Conservation (phyloP, 2,888 invertebrate species). For the Eilema griseolum region DNA sequence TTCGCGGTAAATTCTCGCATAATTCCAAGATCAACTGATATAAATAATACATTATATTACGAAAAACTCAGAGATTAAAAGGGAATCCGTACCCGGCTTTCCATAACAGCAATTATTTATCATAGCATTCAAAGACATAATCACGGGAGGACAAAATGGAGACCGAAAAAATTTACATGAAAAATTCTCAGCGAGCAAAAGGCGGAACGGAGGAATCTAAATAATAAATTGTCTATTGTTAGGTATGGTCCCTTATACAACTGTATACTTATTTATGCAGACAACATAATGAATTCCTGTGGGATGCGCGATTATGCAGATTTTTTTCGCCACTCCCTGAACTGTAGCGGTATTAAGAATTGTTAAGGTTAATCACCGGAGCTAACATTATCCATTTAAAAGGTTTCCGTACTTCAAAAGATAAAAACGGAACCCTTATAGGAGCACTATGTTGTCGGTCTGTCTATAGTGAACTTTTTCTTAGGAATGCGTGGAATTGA, state of each 20-base stretch:
- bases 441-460: too few species aligned
- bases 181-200: slow-evolving; percentile 70
- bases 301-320: slow-evolving; percentile 75
- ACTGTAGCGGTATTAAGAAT: slow-evolving; percentile 57
- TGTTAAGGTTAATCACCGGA: slow-evolving; percentile 44
- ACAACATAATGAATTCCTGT: slow-evolving; percentile 80
- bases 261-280: slow-evolving; percentile 80
- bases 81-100: slow-evolving; percentile 37
- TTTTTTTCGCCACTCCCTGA: slow-evolving; percentile 62
- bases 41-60: slow-evolving; percentile 42
- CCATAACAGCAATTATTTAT: slow-evolving; percentile 61
- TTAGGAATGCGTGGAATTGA: too few species aligned
- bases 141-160: slow-evolving; percentile 64
- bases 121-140: slow-evolving; percentile 62
- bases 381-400: slow-evolving; percentile 11
- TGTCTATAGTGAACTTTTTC: too few species aligned
- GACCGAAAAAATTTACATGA: slow-evolving; percentile 73
- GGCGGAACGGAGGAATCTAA: slow-evolving; percentile 79
- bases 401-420: too few species aligned
- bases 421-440: too few species aligned
- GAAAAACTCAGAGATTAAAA: slow-evolving; percentile 38
- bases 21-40: slow-evolving; percentile 28
- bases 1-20: slow-evolving; percentile 8
- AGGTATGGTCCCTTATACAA: slow-evolving; percentile 70
- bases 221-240: slow-evolving; percentile 85